phyloP scores from a whole-genome alignment of 2,888 invertebrate genomes.

The Chaitophorus viminalis region DNA sequence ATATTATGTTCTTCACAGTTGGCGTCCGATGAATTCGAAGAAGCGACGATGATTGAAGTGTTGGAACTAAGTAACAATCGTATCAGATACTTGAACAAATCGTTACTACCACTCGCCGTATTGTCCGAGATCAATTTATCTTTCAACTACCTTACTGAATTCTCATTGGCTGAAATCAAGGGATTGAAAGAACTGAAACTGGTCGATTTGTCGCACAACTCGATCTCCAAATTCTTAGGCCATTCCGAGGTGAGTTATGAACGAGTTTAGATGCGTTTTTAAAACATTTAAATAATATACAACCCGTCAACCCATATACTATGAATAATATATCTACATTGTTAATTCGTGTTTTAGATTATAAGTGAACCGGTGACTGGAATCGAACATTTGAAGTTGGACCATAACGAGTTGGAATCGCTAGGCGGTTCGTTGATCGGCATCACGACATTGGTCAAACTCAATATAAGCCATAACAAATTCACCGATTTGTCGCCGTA shows the following conservation, averaged over 20 bases:
- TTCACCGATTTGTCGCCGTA: conserved; percentile 79
- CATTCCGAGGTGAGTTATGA: conserved; percentile 72
- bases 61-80: conserved; percentile 80
- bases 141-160: conserved; percentile 79
- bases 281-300: too few relatives aligned
- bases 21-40: conserved; percentile 79
- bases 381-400: conserved; percentile 77
- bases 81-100: conserved; percentile 77
- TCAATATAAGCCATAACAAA: conserved; percentile 81
- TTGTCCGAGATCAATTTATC: conserved; percentile 79
- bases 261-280: neutral
- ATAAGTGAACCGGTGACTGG: conserved; percentile 74
- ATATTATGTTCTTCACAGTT: conserved; percentile 69
- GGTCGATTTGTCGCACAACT: conserved; percentile 82
- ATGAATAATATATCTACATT: neutral
- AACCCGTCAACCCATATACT: too few relatives aligned
- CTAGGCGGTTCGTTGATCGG: conserved; percentile 82
- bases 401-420: conserved; percentile 78
- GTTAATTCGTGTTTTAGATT: conserved; percentile 20
- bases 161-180: conserved; percentile 82
- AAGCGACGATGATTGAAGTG: conserved; percentile 76
- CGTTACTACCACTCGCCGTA: conserved; percentile 76
- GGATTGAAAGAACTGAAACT: conserved; percentile 77
- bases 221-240: conserved; percentile 75
- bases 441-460: conserved; percentile 76